A percentile compares a stretch with the other conserved stretches of the same genome.
These are phyloP conservation scores for Nemoura dubitans DNA, from an alignment of 2,888 invertebrate genomes.

Conservation along the genomic window DNA sequence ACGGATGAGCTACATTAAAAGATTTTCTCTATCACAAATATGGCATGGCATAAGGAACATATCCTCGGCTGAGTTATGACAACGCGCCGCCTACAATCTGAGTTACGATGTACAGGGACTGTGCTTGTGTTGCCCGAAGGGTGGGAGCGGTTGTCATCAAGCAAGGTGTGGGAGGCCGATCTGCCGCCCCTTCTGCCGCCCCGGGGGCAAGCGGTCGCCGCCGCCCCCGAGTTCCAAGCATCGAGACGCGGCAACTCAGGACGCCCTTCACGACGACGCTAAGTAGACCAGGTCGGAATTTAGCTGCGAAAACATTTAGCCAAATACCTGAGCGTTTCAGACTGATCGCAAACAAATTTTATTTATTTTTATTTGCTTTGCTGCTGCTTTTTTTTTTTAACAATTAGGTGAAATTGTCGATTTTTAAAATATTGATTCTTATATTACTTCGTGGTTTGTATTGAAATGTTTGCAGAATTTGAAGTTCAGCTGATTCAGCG, in stretches of 20 bases:
- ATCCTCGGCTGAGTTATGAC: background rate
- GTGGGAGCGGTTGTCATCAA: slow-evolving; percentile 33
- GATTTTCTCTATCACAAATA: background rate
- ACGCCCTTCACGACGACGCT: background rate
- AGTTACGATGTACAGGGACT: background rate
- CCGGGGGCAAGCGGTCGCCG: background rate
- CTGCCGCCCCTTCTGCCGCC: background rate
- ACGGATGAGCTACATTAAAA: background rate
- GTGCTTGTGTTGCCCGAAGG: slow-evolving; percentile 8
- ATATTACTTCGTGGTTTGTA: background rate
- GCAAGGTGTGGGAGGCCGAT: background rate
- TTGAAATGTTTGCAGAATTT: too few relatives aligned
- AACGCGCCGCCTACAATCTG: background rate
- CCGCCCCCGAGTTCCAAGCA: slow-evolving; percentile 2
- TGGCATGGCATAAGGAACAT: background rate
- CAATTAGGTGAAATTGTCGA: background rate
- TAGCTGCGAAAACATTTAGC: background rate
- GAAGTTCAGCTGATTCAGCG: background rate
- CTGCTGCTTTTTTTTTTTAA: background rate
- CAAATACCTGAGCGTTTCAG: background rate
- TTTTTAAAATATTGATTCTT: background rate
- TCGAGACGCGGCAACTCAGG: background rate
- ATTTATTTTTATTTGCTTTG: background rate
- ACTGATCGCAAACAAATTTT: background rate
- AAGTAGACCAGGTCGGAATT: slow-evolving; percentile 9